Base-by-base conservation (phyloP, 2,888 invertebrate species). In the Isoperla grammatica region DNA sequence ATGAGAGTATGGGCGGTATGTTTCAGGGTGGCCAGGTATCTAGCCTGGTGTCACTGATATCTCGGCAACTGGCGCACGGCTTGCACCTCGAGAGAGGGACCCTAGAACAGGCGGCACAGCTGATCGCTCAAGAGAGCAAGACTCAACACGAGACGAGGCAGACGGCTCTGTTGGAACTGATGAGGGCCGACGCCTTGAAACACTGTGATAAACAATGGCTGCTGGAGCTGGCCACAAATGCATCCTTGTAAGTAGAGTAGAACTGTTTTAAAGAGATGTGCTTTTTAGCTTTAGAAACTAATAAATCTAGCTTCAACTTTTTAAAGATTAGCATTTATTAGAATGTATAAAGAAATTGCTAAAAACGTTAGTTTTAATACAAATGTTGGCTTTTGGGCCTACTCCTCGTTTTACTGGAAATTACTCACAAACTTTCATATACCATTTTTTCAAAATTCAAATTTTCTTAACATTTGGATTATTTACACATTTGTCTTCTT, bases 151-250 rank as follows among this genome's bases (percentile, higher is more conserved):
- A 82, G 61, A 88, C 89, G 71, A 75, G 87, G 39, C 87, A 90
- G 70, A 86, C 86, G 69, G 85, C 87, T 1, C 78, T 88, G 74
- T 74, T 88, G 53, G 87, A 88, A 69, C 73, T 90, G 29, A 73
- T 89, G 11, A 76, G 79, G n/a, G 78, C 81, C 61, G 79, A 84
- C 65, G 79, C 83, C 50, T 74, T 87, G 20, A 73, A 75, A 22
- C 78, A 82, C 69, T 79, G 84, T 61, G 78, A 81, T 60, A 76
- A 78, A 61, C 79, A 80, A 35, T 76, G 81, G 64, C 77, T 88
- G 59, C 71, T 88, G 15, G 69, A 75, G 42, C 74, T 84, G 67
- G 86, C 88, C 0, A 76, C 82, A 63, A 77, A 79, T 42, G 85
- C 88, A 0, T 79, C 80, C 67, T 89, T 82, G 81, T 81, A 71